Conservation (phyloP, 2,113 vertebrate species). For the Panthera tigris region DNA sequence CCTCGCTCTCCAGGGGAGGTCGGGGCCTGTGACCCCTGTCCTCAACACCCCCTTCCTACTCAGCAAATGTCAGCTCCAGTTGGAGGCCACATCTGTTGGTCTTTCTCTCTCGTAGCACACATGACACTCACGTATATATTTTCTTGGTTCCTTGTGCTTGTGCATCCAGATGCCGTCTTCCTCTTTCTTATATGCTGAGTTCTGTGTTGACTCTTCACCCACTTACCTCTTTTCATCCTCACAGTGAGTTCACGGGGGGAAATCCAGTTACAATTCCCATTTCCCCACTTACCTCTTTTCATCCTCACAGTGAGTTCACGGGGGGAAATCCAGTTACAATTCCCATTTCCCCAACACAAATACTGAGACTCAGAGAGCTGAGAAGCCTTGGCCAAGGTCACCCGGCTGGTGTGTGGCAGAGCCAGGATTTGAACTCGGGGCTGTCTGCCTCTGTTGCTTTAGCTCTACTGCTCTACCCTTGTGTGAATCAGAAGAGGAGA, state of each 20-base stretch:
- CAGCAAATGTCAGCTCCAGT: neutral
- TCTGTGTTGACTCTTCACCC: neutral
- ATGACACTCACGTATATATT: no score
- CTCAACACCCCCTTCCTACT: neutral
- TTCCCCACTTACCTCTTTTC: neutral
- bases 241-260: neutral
- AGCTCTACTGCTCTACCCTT: neutral
- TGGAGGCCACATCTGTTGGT: neutral
- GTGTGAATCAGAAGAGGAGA: neutral
- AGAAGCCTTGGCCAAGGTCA: neutral
- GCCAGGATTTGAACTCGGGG: neutral
- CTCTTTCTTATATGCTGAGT: neutral
- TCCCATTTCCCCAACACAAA: neutral
- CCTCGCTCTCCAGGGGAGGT: neutral
- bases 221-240: neutral
- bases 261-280: neutral
- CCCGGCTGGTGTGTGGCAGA: neutral
- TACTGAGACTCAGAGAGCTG: neutral
- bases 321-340: neutral
- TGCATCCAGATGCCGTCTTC: neutral
- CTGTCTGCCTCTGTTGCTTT: neutral
- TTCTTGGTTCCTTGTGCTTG: neutral
- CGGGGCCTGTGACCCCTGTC: neutral
- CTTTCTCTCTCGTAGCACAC: neutral
- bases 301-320: neutral